Evolutionary conservation across 1,140 invertebrate genomes (phyloP).

Genomic region (Drosophila ficusphila): DNA sequence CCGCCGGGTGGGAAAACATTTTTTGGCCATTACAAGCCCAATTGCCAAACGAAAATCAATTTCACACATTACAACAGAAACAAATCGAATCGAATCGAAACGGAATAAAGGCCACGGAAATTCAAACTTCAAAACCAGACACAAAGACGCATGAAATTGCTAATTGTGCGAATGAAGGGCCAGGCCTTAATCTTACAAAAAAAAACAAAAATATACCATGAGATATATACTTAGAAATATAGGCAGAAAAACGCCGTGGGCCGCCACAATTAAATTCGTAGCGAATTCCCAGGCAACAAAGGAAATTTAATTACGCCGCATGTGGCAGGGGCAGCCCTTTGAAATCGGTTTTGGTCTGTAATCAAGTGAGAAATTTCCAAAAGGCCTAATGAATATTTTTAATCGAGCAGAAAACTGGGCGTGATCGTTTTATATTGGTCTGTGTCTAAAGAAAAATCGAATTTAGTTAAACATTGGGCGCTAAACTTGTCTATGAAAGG

Average conservation of each 20-base stretch:
- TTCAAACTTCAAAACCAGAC: constrained; percentile 10
- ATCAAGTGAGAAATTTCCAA: constrained; percentile 74
- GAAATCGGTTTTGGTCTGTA: constrained; percentile 61
- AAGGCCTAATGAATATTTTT: constrained; percentile 74
- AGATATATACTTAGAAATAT: constrained; percentile 35
- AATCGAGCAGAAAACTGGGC: constrained; percentile 68
- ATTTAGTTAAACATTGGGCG: constrained; percentile 42
- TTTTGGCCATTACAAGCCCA: constrained; percentile 47
- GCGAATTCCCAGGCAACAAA: constrained; percentile 77
- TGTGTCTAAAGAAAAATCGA: constrained; percentile 32
- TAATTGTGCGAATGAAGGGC: constrained; percentile 76
- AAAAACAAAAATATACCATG: constrained; percentile 5
- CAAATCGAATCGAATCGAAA: constrained; percentile 33
- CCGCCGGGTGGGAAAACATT: constrained; percentile 42
- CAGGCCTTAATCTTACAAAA: constrained; percentile 1
- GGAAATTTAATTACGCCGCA: constrained; percentile 79
- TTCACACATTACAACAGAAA: constrained; percentile 73
- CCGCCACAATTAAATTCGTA: constrained; percentile 77
- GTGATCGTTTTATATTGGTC: constrained; percentile 50
- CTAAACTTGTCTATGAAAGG: constrained; percentile 66
- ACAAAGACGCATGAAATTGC: constrained; percentile 78
- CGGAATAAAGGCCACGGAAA: constrained; percentile 41
- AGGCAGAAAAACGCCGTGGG: constrained; percentile 51
- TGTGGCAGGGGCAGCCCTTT: constrained; percentile 66
- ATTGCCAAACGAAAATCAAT: constrained; percentile 78